Evolutionary conservation across 2,888 invertebrate species (phyloP).

Genomic region (Craniophora ligustri): DNA sequence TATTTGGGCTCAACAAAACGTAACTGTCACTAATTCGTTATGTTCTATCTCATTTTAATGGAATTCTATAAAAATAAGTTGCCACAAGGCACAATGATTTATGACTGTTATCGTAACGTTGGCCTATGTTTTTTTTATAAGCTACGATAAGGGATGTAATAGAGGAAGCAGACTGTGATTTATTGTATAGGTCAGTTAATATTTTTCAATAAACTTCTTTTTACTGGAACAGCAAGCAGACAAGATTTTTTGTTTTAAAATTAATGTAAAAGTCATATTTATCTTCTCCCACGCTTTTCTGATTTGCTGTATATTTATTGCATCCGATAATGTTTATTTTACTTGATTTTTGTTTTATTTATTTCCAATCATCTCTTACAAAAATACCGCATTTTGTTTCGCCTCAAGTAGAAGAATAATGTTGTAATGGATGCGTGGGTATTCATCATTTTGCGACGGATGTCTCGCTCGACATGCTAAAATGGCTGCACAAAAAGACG

Average conservation of each 20-base stretch:
- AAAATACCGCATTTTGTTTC: not conserved
- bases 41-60: constrained; percentile 70
- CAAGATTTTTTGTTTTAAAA: constrained; percentile 32
- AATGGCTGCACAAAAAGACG: constrained; percentile 37
- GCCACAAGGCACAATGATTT: constrained; percentile 66
- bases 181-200: constrained; percentile 65
- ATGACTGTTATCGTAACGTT: constrained; percentile 70
- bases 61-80: constrained; percentile 67
- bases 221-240: constrained; percentile 47
- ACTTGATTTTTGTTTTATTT: constrained; percentile 35
- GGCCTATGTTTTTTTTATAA: constrained; percentile 67
- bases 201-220: constrained; percentile 65
- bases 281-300: constrained; percentile 33
- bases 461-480: constrained; percentile 37
- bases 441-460: constrained; percentile 25
- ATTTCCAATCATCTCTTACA: constrained; percentile 22
- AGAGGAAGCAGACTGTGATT: constrained; percentile 70
- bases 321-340: constrained; percentile 44
- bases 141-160: constrained; percentile 79
- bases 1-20: constrained; percentile 46
- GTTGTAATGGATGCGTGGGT: constrained; percentile 25
- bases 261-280: constrained; percentile 44
- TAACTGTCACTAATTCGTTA: constrained; percentile 68
- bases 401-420: constrained; percentile 20
- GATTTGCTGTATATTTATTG: constrained; percentile 47